phyloP scores from a whole-genome alignment of 2,888 invertebrate species.

The Hypercompe scribonia region DNA sequence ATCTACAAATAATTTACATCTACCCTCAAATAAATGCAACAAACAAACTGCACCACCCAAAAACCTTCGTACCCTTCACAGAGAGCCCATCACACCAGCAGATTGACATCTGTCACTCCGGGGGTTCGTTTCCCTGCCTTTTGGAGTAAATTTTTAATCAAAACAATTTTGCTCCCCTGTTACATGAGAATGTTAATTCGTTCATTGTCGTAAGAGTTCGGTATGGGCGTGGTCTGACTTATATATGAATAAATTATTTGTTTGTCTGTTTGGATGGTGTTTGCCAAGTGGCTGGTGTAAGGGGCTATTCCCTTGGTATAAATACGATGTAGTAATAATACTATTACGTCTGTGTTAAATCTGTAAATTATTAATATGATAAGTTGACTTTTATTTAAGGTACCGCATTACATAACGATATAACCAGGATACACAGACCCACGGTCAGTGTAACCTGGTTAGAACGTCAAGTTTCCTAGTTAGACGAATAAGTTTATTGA shows the following conservation, averaged over 20 bases:
- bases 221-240: conserved; percentile 67
- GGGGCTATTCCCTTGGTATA: background rate
- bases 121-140: conserved; percentile 60
- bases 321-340: background rate
- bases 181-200: conserved; percentile 70
- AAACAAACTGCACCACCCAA: conserved; percentile 43
- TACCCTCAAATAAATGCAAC: conserved; percentile 23
- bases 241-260: conserved; percentile 64
- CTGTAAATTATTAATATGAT: background rate
- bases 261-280: conserved; percentile 34
- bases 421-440: no score
- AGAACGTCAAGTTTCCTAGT: no score
- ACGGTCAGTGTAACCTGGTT: no score
- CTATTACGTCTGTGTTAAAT: background rate
- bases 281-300: conserved; percentile 22
- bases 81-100: conserved; percentile 61
- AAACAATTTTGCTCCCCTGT: conserved; percentile 78
- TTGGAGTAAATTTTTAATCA: conserved; percentile 84
- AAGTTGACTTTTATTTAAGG: background rate
- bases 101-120: conserved; percentile 83
- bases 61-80: conserved; percentile 43
- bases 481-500: no score
- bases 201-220: conserved; percentile 79
- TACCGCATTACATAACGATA: background rate
- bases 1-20: conserved; percentile 14